phyloP scores from a whole-genome alignment of 2,888 invertebrate genomes.

The Rhingia campestris region DNA sequence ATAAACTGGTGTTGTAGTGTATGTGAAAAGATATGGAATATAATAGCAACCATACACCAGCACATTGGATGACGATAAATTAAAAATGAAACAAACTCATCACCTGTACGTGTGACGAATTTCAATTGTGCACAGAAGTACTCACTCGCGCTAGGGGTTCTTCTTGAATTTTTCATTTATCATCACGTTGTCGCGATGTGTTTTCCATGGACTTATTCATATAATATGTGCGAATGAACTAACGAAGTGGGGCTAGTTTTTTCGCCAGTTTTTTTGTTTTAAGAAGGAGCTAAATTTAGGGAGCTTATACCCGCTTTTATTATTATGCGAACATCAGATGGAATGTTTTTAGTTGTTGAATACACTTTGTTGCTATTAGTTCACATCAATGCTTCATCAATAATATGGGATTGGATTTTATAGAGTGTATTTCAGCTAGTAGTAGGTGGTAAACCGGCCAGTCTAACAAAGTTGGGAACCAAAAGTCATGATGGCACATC shows the following conservation, averaged over 20 bases:
- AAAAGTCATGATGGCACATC: too few species aligned
- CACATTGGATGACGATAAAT: constrained; percentile 66
- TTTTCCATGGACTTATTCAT: constrained; percentile 37
- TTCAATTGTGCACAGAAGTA: constrained; percentile 54
- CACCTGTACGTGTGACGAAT: constrained; percentile 68
- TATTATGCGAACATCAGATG: background rate
- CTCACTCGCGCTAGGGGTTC: constrained; percentile 9
- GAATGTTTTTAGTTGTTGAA: background rate
- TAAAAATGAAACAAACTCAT: constrained; percentile 74
- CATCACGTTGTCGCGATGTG: constrained; percentile 29
- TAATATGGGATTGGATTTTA: too few species aligned
- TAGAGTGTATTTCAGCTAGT: too few species aligned
- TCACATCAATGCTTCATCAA: too few species aligned
- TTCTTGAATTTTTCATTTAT: constrained; percentile 59
- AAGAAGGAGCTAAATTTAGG: constrained; percentile 22
- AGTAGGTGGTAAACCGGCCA: too few species aligned
- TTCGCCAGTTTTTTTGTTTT: background rate
- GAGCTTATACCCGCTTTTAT: constrained; percentile 8
- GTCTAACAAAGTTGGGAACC: too few species aligned
- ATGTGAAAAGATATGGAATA: constrained; percentile 31
- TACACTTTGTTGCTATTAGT: too few species aligned
- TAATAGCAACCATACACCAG: constrained; percentile 36
- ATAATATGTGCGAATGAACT: constrained; percentile 1
- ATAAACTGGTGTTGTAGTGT: constrained; percentile 15
- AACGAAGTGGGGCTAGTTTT: background rate